A percentile compares a stretch with the other conserved stretches of the same genome.
Evolutionary conservation across 2,888 invertebrate species (phyloP).

Genomic region (Allophyes oxyacanthae): DNA sequence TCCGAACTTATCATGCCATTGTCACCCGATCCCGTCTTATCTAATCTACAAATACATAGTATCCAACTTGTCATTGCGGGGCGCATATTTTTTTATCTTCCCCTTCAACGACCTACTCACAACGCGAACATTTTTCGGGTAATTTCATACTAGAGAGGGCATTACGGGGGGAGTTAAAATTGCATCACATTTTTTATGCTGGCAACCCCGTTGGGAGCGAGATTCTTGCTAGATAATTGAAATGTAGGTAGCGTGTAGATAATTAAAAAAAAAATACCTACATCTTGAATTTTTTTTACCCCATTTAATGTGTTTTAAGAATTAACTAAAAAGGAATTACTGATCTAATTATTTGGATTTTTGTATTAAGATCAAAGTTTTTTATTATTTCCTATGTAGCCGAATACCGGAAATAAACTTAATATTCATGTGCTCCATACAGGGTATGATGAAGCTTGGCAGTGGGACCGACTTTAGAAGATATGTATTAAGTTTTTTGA

Average conservation of each 20-base stretch:
- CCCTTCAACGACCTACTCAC: conserved; percentile 59
- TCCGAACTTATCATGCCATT: conserved; percentile 43
- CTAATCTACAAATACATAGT: conserved; percentile 68
- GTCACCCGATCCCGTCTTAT: conserved; percentile 57
- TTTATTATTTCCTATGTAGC: too few species aligned
- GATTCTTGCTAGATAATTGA: conserved; percentile 19
- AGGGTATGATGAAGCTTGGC: too few species aligned
- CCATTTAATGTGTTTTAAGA: too few species aligned
- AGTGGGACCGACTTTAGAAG: too few species aligned
- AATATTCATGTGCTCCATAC: too few species aligned
- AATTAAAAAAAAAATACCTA: neutral
- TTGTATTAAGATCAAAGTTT: too few species aligned
- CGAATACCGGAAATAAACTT: too few species aligned
- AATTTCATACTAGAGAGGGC: conserved; percentile 65
- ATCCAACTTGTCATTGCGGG: conserved; percentile 62
- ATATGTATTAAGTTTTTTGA: too few species aligned
- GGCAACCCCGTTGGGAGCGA: conserved; percentile 24
- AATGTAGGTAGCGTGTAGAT: conserved; percentile 12
- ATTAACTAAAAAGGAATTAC: too few species aligned
- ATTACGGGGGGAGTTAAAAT: conserved; percentile 60
- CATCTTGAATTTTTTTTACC: too few species aligned
- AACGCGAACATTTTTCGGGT: conserved; percentile 60
- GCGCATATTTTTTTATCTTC: conserved; percentile 77
- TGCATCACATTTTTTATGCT: conserved; percentile 59
- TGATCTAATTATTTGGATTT: too few species aligned